phyloP scores from a whole-genome alignment of 2,888 invertebrate genomes.

The Adelognathus sp. region DNA sequence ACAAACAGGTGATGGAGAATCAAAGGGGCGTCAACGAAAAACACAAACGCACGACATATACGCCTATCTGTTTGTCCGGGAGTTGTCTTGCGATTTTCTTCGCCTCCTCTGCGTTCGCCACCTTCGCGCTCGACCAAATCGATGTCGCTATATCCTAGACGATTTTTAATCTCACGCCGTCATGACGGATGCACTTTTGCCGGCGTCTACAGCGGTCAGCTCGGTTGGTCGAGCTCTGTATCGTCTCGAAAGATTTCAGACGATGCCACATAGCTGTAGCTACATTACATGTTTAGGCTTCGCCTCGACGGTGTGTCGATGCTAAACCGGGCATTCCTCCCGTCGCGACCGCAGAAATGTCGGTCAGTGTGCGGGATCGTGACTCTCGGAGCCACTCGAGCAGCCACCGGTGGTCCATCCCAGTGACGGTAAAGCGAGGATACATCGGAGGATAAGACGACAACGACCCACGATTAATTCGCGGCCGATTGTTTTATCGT shows the following conservation, averaged over 20 bases:
- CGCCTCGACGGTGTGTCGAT: background rate
- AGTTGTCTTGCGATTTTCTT: background rate
- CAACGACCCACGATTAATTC: conserved; percentile 31
- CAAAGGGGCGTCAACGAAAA: too few relatives aligned
- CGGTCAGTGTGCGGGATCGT: conserved; percentile 66
- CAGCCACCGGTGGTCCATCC: conserved; percentile 63
- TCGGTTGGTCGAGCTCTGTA: background rate
- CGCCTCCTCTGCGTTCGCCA: conserved; percentile 14
- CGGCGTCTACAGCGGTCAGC: conserved; percentile 5
- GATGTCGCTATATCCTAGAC: conserved; percentile 41
- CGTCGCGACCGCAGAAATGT: conserved; percentile 69
- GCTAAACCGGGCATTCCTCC: conserved; percentile 60
- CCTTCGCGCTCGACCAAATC: conserved; percentile 21
- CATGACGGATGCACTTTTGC: conserved; percentile 39
- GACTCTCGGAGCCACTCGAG: conserved; percentile 27
- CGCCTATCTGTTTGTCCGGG: background rate
- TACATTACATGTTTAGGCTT: background rate
- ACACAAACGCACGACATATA: too few relatives aligned
- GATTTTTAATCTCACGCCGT: conserved; percentile 66
- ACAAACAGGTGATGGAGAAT: too few relatives aligned
- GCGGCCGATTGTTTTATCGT: conserved; percentile 24
- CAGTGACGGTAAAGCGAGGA: conserved; percentile 25
- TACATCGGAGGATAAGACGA: background rate
- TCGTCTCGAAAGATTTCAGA: background rate
- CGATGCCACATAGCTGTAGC: background rate